Conservation (phyloP, 35 echinoderm and acorn worm genomes). For the Diadema setosum region DNA sequence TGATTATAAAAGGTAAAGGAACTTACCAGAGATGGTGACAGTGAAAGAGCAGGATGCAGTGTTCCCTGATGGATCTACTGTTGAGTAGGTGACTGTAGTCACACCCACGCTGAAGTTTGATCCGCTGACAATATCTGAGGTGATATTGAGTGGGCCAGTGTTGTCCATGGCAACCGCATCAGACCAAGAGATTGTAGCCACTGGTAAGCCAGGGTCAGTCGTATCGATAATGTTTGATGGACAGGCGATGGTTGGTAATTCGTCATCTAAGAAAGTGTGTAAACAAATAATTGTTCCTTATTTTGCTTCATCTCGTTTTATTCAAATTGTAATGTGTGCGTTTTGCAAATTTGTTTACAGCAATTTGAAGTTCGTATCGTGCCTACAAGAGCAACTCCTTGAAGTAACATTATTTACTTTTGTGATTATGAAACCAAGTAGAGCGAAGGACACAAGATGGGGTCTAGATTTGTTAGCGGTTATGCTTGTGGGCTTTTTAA, state of each 20-base stretch:
- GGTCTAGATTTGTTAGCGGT: too few species aligned
- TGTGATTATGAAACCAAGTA: too few species aligned
- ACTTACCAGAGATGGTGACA: conserved; percentile 41
- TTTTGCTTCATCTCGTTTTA: too few species aligned
- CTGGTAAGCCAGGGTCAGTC: neutral
- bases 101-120: conserved; percentile 20
- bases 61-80: conserved; percentile 48
- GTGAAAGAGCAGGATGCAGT: neutral
- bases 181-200: neutral
- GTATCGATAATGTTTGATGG: neutral
- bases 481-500: too few species aligned
- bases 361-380: too few species aligned
- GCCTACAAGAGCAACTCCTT: too few species aligned
- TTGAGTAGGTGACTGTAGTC: conserved; percentile 47
- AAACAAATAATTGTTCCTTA: too few species aligned
- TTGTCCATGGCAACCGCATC: conserved; percentile 32
- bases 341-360: too few species aligned
- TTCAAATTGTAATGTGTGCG: too few species aligned
- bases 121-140: conserved; percentile 14
- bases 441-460: too few species aligned
- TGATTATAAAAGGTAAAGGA: too few species aligned
- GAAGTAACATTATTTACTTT: too few species aligned
- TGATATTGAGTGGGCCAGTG: neutral
- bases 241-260: conserved; percentile 19
- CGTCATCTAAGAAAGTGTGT: neutral